Base-by-base conservation (phyloP, 2,888 invertebrate genomes). In the Xiphydria camelus region DNA sequence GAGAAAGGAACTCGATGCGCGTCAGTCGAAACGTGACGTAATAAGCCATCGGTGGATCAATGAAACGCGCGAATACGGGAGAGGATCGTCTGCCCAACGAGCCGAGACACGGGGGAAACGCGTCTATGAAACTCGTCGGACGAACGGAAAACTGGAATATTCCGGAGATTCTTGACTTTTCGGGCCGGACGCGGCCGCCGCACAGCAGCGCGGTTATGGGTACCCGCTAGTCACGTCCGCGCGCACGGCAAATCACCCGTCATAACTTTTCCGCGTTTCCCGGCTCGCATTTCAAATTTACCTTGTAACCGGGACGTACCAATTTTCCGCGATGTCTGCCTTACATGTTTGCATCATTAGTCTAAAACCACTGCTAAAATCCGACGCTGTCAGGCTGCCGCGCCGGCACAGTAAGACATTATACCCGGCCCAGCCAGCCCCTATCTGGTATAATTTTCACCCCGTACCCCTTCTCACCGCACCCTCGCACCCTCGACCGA, bases 321-420 rank as follows among this genome's bases (percentile, higher is more conserved):
- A 50, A 55, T 53, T 58, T 52, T 52, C 49, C 38, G 20, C 4
- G 21, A 12, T 19, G 56, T 47, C 60, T 55, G 61, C 52, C 48
- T 49, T 45, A 49, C 48, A 57, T 64, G 63, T 62, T 70, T 58
- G 66, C 63, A 59, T 66, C 70, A 66, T 73, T 73, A 73, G 69
- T 65, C 63, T 59, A 60, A 68, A 68, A 64, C 64, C 69, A 44
- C 54, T 47, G 62, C 51, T 58, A 62, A 62, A 64, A 66, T 63
- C 66, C 53, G 56, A 57, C 53, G 50, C 54, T 53, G 60, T 51
- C 46, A 53, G 49, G 51, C 49, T 59, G 65, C 57, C 59, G 53
- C 48, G 53, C 39, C 55, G 53, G 51, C 47, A 53, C 47, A 49
- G 55, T 46, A 55, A 62, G 62, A 64, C 56, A 53, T 62, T 55